Percentiles rank a stretch among this genome's conserved stretches.
Evolutionary conservation across 2,888 invertebrate genomes (phyloP).

Genomic region (Axea sp.): DNA sequence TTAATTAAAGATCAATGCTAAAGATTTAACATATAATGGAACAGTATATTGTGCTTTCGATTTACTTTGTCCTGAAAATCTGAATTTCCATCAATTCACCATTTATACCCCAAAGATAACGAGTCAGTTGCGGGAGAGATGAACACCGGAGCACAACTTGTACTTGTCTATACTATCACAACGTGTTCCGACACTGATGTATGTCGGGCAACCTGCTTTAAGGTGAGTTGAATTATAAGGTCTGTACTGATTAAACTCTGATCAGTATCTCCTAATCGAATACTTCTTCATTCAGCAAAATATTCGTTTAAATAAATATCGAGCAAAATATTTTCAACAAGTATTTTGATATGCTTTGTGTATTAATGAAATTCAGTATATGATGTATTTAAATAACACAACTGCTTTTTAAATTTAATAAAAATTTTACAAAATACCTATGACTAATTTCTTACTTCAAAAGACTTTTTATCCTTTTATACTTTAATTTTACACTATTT

Average conservation of each 20-base stretch:
- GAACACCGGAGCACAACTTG: constrained; percentile 21
- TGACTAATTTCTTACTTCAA: too few species aligned
- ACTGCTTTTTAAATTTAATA: too few species aligned
- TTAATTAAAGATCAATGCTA: too few species aligned
- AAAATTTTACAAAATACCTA: too few species aligned
- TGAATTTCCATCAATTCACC: neutral
- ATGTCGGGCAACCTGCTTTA: constrained; percentile 6
- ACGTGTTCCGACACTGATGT: constrained; percentile 26
- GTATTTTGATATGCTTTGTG: neutral
- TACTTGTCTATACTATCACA: constrained; percentile 31
- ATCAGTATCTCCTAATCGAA: constrained; percentile 6
- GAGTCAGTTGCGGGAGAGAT: constrained; percentile 5
- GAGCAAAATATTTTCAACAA: neutral
- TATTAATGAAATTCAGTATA: too few species aligned
- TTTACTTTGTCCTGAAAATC: neutral
- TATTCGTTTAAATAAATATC: neutral
- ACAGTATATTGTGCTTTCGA: too few species aligned
- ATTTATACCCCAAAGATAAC: constrained; percentile 2
- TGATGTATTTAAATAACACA: too few species aligned
- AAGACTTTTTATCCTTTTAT: too few species aligned
- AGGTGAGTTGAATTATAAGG: constrained; percentile 16
- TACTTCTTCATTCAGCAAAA: neutral
- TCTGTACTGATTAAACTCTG: constrained; percentile 4
- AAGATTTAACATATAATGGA: too few species aligned
- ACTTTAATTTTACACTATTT: too few species aligned